Percentiles rank a stretch among this genome's conserved stretches.
Conservation (phyloP, 2,113 vertebrate genomes). For the Callochromis pleurospilus region DNA sequence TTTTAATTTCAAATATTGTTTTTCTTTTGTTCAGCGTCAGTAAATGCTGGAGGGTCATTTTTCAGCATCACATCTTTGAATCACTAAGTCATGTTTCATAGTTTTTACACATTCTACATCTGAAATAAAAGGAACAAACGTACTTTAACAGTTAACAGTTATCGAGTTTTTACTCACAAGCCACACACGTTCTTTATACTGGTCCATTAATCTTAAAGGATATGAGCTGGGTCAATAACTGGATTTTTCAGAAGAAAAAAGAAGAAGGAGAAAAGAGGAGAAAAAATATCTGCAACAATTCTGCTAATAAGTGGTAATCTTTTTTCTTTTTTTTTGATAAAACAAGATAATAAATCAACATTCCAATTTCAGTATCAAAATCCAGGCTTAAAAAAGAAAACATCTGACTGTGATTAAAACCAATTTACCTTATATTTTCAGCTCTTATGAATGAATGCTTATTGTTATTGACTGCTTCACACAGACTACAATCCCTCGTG, state of each 20-base stretch:
- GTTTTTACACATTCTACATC: background rate
- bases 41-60: background rate
- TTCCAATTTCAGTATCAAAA: background rate
- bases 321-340: background rate
- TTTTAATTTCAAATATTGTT: background rate
- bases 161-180: background rate
- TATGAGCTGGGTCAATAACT: background rate
- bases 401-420: background rate
- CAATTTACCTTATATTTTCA: background rate
- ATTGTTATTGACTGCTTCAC: background rate
- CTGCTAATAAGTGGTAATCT: background rate
- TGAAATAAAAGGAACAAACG: conserved; percentile 1
- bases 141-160: conserved; percentile 2
- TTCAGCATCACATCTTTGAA: background rate
- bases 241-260: background rate
- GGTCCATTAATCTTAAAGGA: background rate
- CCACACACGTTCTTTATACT: background rate
- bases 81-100: background rate
- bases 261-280: background rate
- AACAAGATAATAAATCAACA: background rate
- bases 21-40: background rate
- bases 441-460: background rate
- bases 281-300: background rate
- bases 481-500: background rate
- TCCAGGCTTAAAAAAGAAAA: background rate